Evolutionary conservation across 2,113 vertebrate genomes (phyloP).

Genomic region (Calidris pygmaea): DNA sequence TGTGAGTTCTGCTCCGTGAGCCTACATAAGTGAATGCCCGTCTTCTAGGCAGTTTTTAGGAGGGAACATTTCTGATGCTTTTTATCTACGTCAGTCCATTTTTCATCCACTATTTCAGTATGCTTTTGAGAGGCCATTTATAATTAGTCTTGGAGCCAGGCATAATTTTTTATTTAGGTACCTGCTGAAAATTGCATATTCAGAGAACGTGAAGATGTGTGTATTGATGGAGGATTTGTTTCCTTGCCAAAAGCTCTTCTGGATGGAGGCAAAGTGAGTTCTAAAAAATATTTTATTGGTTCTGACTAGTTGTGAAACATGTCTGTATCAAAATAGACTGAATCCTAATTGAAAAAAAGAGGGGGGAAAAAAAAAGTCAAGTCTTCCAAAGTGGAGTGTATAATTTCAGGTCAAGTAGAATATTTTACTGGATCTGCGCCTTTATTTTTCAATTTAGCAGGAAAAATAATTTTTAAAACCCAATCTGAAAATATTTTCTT

Average conservation of each 20-base stretch:
- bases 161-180: background rate
- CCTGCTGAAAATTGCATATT: background rate
- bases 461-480: background rate
- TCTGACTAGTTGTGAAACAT: background rate
- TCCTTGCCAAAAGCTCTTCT: background rate
- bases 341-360: background rate
- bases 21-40: background rate
- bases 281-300: background rate
- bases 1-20: background rate
- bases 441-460: background rate
- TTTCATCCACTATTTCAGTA: background rate
- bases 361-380: accelerated
- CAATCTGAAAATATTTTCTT: background rate
- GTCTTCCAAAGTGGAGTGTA: background rate
- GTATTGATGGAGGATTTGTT: background rate
- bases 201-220: background rate
- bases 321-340: background rate
- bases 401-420: background rate
- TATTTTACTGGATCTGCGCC: background rate
- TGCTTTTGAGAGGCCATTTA: background rate
- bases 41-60: background rate
- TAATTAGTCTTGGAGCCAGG: background rate
- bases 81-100: background rate
- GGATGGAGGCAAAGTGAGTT: background rate
- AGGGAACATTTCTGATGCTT: background rate